A percentile compares a stretch with the other conserved stretches of the same genome.
Evolutionary conservation across 1,140 invertebrate genomes (phyloP).

Genomic region (Leptopilina boulardi): DNA sequence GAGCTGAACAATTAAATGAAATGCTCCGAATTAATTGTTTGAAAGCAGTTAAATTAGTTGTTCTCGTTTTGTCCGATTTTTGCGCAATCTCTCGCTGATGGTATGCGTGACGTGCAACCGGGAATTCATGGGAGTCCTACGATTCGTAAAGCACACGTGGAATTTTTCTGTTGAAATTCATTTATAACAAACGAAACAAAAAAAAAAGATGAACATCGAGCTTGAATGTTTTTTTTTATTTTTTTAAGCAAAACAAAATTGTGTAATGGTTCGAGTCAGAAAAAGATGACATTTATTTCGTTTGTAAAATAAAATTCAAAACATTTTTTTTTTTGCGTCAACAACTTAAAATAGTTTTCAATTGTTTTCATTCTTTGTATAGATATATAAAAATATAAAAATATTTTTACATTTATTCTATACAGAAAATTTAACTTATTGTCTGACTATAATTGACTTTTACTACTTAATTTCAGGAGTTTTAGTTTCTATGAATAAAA

Average conservation of each 20-base stretch:
- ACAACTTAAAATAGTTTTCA: not conserved
- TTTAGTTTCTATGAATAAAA: no score
- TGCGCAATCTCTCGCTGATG: slow-evolving; percentile 67
- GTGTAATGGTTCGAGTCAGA: not conserved
- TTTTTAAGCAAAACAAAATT: not conserved
- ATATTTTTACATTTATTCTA: no score
- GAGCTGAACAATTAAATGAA: slow-evolving; percentile 70
- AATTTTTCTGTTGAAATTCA: slow-evolving; percentile 39
- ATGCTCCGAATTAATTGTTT: slow-evolving; percentile 73
- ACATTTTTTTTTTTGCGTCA: not conserved
- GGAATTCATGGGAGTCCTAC: slow-evolving; percentile 53
- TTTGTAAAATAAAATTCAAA: not conserved
- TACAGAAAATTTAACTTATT: no score
- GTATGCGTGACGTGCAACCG: slow-evolving; percentile 59
- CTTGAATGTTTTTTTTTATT: not conserved
- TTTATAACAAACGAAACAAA: slow-evolving; percentile 16
- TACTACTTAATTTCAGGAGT: no score
- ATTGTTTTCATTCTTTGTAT: not conserved
- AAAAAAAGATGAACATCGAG: not conserved
- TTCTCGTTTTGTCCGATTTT: slow-evolving; percentile 68
- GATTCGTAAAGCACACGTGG: slow-evolving; percentile 48
- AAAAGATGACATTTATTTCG: not conserved
- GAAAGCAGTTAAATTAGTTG: slow-evolving; percentile 71
- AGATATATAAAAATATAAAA: no score
- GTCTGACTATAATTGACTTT: no score